Conservation (phyloP, 2,797 vertebrate genomes). For the Pipistrellus kuhlii region DNA sequence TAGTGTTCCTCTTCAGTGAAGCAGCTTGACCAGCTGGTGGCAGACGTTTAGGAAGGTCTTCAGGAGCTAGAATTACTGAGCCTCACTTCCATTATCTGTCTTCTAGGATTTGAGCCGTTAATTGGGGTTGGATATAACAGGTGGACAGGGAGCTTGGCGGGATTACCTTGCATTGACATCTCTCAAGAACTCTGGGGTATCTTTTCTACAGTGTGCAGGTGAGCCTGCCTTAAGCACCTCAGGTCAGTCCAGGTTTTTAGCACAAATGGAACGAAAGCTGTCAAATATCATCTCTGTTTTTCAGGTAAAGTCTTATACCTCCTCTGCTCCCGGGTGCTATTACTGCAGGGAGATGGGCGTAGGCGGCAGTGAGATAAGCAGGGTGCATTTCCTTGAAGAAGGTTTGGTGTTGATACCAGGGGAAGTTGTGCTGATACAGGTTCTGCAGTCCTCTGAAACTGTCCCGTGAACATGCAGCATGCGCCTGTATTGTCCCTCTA, state of each 20-base stretch:
- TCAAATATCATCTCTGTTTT: neutral
- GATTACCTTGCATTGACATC: neutral
- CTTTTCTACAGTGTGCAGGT: neutral
- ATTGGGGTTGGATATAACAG: neutral
- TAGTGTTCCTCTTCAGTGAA: neutral
- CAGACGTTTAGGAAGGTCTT: neutral
- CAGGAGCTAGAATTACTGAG: neutral
- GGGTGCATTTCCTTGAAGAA: neutral
- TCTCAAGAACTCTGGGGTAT: neutral
- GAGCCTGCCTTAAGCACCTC: neutral
- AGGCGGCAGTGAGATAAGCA: neutral
- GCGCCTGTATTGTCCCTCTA: neutral
- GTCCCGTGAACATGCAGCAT: fast-evolving
- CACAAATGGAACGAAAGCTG: neutral
- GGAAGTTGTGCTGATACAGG: fast-evolving
- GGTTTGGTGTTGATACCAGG: fast-evolving
- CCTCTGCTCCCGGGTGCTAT: neutral
- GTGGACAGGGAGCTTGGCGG: neutral
- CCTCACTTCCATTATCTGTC: neutral
- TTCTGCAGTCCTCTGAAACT: neutral
- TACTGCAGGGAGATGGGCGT: neutral
- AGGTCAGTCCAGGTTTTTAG: neutral
- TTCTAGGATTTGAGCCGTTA: fast-evolving
- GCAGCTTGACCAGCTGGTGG: neutral
- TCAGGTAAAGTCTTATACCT: neutral